phyloP scores from a whole-genome alignment of 1,140 invertebrate genomes.

The Pemphigus obesinymphae region DNA sequence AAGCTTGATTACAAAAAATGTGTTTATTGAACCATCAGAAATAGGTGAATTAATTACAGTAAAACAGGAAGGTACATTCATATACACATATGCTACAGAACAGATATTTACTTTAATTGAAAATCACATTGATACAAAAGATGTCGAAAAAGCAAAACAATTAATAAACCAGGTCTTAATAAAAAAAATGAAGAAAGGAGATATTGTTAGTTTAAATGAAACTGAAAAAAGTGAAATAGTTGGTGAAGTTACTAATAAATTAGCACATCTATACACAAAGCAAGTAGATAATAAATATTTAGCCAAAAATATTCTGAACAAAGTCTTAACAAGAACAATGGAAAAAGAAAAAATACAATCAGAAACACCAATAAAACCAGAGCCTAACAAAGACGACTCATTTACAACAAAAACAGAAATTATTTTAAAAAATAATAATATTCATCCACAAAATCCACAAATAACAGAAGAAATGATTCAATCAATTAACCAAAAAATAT shows the following conservation, averaged over 20 bases:
- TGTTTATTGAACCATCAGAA: neutral
- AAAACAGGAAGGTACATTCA: neutral
- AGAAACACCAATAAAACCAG: neutral
- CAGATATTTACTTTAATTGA: conserved; percentile 11
- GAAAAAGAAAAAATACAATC: neutral
- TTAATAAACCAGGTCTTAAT: conserved; percentile 37
- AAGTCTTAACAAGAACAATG: conserved; percentile 20
- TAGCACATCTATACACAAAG: neutral
- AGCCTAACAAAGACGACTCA: neutral
- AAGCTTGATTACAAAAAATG: neutral
- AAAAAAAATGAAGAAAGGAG: conserved; percentile 28
- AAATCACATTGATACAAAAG: neutral
- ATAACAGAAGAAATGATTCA: neutral
- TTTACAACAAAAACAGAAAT: neutral
- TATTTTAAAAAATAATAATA: neutral
- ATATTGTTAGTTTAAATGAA: neutral
- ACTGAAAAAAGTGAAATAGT: neutral
- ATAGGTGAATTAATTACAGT: neutral
- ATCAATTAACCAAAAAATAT: neutral
- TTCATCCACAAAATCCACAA: no score
- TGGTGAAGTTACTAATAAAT: neutral
- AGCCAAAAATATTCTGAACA: conserved; percentile 5
- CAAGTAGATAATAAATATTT: neutral
- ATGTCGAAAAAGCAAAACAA: conserved; percentile 39
- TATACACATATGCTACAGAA: conserved; percentile 3